A percentile compares a stretch with the other conserved stretches of the same genome.
phyloP scores from a whole-genome alignment of 2,888 invertebrate species.

The Platycheirus albimanus region DNA sequence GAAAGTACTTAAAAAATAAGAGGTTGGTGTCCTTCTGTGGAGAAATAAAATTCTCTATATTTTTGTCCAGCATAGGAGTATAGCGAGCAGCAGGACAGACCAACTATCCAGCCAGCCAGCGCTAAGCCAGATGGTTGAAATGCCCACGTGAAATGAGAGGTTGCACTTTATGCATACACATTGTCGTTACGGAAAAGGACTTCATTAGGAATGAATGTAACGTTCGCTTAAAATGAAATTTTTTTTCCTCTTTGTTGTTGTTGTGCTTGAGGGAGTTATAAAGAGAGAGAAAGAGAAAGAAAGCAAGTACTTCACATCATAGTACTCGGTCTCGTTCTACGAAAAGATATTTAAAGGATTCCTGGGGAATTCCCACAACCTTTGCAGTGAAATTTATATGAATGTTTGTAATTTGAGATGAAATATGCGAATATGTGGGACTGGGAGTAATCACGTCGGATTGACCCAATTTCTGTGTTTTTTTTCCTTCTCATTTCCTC shows the following conservation, averaged over 20 bases:
- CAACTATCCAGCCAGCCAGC: background rate
- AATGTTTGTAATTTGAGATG: slow-evolving; percentile 66
- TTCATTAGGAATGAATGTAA: slow-evolving; percentile 67
- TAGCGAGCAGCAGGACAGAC: no score
- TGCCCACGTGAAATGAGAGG: slow-evolving; percentile 41
- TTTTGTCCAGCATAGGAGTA: no score
- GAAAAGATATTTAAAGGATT: slow-evolving; percentile 62
- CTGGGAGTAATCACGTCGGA: slow-evolving; percentile 54
- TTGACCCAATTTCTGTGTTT: slow-evolving; percentile 58
- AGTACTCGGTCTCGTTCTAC: slow-evolving; percentile 3
- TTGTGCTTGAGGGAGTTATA: slow-evolving; percentile 36
- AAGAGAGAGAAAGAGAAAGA: no score
- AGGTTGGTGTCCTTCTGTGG: slow-evolving; percentile 16
- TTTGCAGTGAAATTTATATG: slow-evolving; percentile 59
- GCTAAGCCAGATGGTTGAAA: slow-evolving; percentile 30
- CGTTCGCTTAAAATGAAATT: slow-evolving; percentile 29
- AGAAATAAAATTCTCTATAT: slow-evolving; percentile 35
- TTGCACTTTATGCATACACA: slow-evolving; percentile 46
- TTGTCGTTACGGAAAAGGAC: slow-evolving; percentile 58
- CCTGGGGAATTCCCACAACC: slow-evolving; percentile 50
- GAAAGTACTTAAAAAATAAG: slow-evolving; percentile 42
- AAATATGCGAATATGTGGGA: slow-evolving; percentile 53
- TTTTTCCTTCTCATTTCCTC: slow-evolving; percentile 8
- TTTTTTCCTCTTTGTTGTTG: slow-evolving; percentile 13
- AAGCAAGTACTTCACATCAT: no score